A percentile compares a stretch with the other conserved stretches of the same genome.
Evolutionary conservation across 2,113 vertebrate species (phyloP).

Genomic region (Menidia beryllina): DNA sequence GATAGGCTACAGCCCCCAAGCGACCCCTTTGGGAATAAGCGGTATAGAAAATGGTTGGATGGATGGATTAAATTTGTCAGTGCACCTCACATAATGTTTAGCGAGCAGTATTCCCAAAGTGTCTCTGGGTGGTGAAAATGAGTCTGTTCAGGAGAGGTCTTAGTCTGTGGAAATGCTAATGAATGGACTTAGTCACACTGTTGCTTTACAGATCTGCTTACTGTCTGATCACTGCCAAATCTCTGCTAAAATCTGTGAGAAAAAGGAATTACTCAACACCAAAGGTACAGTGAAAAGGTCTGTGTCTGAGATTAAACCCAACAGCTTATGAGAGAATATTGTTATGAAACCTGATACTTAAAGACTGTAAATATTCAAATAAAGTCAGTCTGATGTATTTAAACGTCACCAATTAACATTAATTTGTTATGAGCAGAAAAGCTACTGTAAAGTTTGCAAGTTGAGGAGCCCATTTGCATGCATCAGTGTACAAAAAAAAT

Average conservation of each 20-base stretch:
- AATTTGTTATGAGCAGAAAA: conserved; percentile 25
- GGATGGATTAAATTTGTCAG: too few relatives aligned
- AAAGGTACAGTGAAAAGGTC: conserved; percentile 1
- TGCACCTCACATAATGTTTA: background rate
- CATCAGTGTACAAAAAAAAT: conserved; percentile 26
- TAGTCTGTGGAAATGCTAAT: background rate
- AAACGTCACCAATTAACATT: conserved; percentile 31
- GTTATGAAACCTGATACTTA: background rate
- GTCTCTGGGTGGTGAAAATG: background rate
- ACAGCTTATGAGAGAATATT: background rate
- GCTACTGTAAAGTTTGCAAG: conserved; percentile 32
- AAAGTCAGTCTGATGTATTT: conserved; percentile 33
- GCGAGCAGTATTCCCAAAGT: background rate
- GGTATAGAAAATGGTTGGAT: too few relatives aligned
- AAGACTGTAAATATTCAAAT: background rate
- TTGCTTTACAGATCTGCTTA: conserved; percentile 2
- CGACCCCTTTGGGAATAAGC: too few relatives aligned
- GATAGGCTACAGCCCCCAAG: too few relatives aligned
- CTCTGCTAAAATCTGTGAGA: background rate
- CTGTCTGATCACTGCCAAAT: conserved; percentile 28
- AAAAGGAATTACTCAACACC: background rate
- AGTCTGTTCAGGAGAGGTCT: background rate
- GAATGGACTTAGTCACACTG: conserved; percentile 12
- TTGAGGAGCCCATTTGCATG: conserved; percentile 39
- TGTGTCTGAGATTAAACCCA: background rate